Percentiles rank a stretch among this genome's conserved stretches.
These are phyloP conservation scores for Ricordea florida DNA, from an alignment of 92 coral and sea anemone genomes.

Conservation along the genomic window DNA sequence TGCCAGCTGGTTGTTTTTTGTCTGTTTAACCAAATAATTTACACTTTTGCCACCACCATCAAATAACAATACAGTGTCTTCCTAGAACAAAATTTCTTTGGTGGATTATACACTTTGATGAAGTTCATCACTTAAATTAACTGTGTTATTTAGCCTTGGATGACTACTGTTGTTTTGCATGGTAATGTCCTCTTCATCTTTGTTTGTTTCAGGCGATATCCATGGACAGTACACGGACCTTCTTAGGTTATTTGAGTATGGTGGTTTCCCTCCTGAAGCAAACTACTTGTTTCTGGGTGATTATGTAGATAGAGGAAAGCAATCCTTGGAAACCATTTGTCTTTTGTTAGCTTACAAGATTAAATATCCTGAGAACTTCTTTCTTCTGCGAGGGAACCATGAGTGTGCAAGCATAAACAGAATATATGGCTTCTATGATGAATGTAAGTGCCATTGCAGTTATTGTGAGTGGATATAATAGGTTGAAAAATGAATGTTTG, in stretches of 20 bases:
- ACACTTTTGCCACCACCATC: too few species aligned
- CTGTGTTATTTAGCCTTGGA: too few species aligned
- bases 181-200: too few species aligned
- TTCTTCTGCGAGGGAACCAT: slow-evolving; percentile 97
- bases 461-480: neutral
- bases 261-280: slow-evolving; percentile 99
- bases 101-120: too few species aligned
- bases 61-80: too few species aligned
- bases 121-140: too few species aligned
- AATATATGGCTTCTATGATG: slow-evolving; percentile 99
- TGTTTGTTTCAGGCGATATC: slow-evolving; percentile 78
- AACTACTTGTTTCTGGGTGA: slow-evolving; percentile 97
- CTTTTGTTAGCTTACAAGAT: slow-evolving; percentile 95
- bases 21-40: too few species aligned
- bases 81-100: too few species aligned
- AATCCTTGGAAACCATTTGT: slow-evolving; percentile 97
- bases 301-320: slow-evolving; percentile 98
- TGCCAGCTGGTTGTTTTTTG: too few species aligned
- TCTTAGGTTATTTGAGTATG: slow-evolving; percentile 95
- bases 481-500: neutral
- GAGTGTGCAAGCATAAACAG: slow-evolving; percentile 99
- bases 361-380: slow-evolving; percentile 98
- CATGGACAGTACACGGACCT: slow-evolving; percentile 99
- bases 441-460: slow-evolving; percentile 73
- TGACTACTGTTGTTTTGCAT: too few species aligned